Evolutionary conservation across 2,888 invertebrate species (phyloP), one percentile per base, ranked within the genome.

Genomic region (Trisateles emortualis): DNA sequence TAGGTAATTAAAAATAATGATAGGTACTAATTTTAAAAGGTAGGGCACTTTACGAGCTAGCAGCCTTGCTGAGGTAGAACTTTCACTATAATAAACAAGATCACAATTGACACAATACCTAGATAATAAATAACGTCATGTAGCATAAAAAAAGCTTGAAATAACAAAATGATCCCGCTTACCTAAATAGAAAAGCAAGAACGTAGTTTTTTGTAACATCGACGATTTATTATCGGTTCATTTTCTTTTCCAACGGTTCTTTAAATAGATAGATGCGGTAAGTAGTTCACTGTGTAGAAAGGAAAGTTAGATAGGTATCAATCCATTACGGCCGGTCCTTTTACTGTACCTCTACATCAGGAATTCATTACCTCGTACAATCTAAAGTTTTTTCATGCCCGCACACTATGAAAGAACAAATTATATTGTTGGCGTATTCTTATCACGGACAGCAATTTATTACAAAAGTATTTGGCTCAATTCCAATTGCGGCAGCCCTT

Each of bases 401-500:
- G 59, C 60, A 59, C 58, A 64, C 60, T 63, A 65, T 65, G 60
- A 68, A 60, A 55, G 57, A 68, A 61, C 54, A 68, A 68, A 74
- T 74, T 65, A 73, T 65, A 65, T 70, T 70, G 66, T 63, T 65
- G 68, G 63, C 64, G 67, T 72, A 78, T 78, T 78, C 74, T 74
- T 70, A 75, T 76, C 74, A 73, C 68, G 72, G 57, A 63, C 49
- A 49, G 58, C 69, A 74, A 81, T 78, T 78, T 74, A 77, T 79
- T 74, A 73, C 66, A 52, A 57, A 72, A 72, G 65, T 75, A 67
- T 73, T 74, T 78, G 77, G 81, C 78, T 65, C 71, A 72, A 78
- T 77, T 79, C 81, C 83, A 85, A 81, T 68, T 72, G 72, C 49
- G 69, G 61, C 57, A 62, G 71, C 67, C 75, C 79, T 78, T 79